Evolutionary conservation across 2,888 invertebrate genomes (phyloP), one percentile per base, ranked within the genome.

Genomic region (Dorcus hopei): DNA sequence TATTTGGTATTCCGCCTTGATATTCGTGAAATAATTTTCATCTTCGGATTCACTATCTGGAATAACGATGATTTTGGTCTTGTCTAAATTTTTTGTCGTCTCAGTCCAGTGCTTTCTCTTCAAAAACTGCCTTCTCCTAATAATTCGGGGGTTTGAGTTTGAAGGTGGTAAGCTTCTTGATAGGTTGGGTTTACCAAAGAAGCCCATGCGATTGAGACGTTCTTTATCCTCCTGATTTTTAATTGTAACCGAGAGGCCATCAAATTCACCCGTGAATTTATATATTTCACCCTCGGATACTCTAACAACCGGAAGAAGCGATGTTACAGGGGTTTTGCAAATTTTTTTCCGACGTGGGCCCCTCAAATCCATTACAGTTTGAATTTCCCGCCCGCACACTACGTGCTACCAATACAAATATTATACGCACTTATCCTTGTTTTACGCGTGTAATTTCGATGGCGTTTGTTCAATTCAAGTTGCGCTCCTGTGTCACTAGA

Each of bases 171-270:
- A 74, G 64, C 72, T 76, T 62, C 76, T 67, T 2, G 77, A 77
- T 59, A 78, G 71, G 64, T 68, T 75, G 1, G 88, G 89, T 79
- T 90, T 91, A 0, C 92, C 92, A 77, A 88, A 92, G 73, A 83
- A 88, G 0, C 92, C 92, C 82, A 85, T 87, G 23, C 85, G 84
- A 71, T 88, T 83, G 9, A 92, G 70, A 4, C 81, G 77, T 62
- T 80, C 78, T 73, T 88, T 87, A 68, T 87, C 85, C 48, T 83
- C 80, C 0, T 77, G 71, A 62, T 87, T 81, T 45, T 75, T 79
- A 38, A 92, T 79, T 68, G 86, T 85, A 1, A 91, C 86, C 64
- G 85, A 84, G 61, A 85, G 82, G 0, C 89, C 89, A 72, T 87
- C 88, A 67, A 85, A 89, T 65, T 82, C 77, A 0, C 88, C 90